phyloP scores from a whole-genome alignment of 2,888 invertebrate genomes.

The Drosophila mimica region DNA sequence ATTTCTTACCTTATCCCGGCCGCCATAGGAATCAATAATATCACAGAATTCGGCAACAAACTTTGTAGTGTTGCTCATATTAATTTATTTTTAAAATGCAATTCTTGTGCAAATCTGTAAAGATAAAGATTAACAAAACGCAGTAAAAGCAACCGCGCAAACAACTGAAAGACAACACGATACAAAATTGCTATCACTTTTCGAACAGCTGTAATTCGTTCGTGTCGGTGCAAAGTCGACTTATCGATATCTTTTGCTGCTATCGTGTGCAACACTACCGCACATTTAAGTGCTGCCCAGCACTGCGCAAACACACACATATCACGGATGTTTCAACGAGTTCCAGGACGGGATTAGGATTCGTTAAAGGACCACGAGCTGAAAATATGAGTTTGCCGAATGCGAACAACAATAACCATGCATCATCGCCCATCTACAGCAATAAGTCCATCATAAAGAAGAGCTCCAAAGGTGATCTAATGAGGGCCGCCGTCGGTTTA shows the following conservation, averaged over 20 bases:
- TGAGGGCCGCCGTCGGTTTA: constrained; percentile 80
- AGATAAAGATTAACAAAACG: constrained; percentile 5
- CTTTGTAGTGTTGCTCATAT: constrained; percentile 73
- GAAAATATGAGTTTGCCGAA: constrained; percentile 70
- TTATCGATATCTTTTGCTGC: constrained; percentile 35
- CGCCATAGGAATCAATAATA: constrained; percentile 92
- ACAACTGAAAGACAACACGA: constrained; percentile 34
- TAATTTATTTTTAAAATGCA: constrained; percentile 3
- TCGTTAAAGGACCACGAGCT: constrained; percentile 41
- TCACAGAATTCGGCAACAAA: constrained; percentile 88
- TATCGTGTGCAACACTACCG: constrained; percentile 43
- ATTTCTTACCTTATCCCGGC: constrained; percentile 92
- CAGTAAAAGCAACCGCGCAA: constrained; percentile 33
- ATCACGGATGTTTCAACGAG: constrained; percentile 41
- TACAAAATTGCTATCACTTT: constrained; percentile 26
- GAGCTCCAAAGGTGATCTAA: constrained; percentile 79
- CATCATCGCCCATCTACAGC: constrained; percentile 62
- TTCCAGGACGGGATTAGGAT: constrained; percentile 74
- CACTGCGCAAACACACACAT: constrained; percentile 34
- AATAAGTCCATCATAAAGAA: constrained; percentile 70
- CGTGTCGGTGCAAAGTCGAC: constrained; percentile 2
- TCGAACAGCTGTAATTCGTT: constrained; percentile 46
- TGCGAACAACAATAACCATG: constrained; percentile 64
- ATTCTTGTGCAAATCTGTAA: neutral
- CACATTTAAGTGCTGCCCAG: constrained; percentile 21